Base-by-base conservation (phyloP, 92 coral and sea anemone species). In the Bergia puertoricense region DNA sequence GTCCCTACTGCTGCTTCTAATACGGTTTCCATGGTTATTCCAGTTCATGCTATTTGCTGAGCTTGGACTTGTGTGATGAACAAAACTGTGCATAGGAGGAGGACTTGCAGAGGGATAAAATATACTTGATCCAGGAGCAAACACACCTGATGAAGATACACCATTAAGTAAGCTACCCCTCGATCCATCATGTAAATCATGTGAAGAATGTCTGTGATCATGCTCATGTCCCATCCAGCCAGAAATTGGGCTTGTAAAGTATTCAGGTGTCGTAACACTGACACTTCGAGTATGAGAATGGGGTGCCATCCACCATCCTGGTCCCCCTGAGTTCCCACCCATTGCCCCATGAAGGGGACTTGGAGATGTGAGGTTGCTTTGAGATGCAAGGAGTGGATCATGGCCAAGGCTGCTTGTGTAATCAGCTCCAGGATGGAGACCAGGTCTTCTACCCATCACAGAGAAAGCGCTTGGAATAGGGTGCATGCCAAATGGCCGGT, bases 241-340 rank as follows among this genome's bases (percentile, higher is more conserved):
- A 18, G 96, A 74, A 8, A 95, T 68, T 67, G 96, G 99, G 81
- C 92, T 89, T 38, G 95, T 83, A 78, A 95, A 97, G 78, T 90
- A 91, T 80, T 97, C 99, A 11, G 99, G 94, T 37, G 81, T 91
- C 43, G 76, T 91, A 85, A 91, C 89, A 73, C 95, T 94, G 68
- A 93, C 88, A 66, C 92, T 92, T 56, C 91, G 96, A 20, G 95
- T 39, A 81, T 91, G 98, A 40, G 96, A 88, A 85, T 96, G 96
- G 42, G 97, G 95, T 22, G 98, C 91, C 93, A 96, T 91, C 99
- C 99, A 97, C 98, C 98, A 97, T 1, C 94, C 95, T 78, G 99
- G 94, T 42, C 96, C 92, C 20, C 93, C 94, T 36, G 95, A 74
- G 41, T 95, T 89, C 57, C 91, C 94, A 77, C 95, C 90, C 41